Percentiles rank a stretch among this genome's conserved stretches.
Conservation (phyloP, 2,113 vertebrate species). For the Gallinago paraguaiae region DNA sequence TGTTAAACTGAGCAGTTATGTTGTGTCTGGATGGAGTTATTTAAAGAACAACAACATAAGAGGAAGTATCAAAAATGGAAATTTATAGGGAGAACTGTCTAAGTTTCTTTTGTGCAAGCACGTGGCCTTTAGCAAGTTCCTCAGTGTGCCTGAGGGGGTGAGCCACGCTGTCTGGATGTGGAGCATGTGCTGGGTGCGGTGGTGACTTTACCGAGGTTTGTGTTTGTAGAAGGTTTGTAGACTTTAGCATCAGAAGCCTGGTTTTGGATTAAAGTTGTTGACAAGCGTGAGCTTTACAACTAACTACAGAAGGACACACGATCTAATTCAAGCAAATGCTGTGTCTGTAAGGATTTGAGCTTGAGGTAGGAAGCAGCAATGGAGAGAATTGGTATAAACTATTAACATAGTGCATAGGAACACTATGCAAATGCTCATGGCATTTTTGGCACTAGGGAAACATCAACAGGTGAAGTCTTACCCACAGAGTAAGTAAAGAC, state of each 20-base stretch:
- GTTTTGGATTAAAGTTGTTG: neutral
- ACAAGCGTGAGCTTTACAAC: neutral
- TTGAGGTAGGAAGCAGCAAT: neutral
- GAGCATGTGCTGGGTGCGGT: neutral
- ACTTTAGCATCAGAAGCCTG: neutral
- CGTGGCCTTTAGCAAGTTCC: neutral
- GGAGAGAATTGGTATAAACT: neutral
- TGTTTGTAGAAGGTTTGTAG: neutral
- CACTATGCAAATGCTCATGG: neutral
- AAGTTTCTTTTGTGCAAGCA: neutral
- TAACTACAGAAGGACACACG: neutral
- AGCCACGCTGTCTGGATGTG: neutral
- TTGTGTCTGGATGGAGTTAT: neutral
- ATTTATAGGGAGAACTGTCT: neutral
- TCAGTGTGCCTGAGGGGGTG: neutral
- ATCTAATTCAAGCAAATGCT: neutral
- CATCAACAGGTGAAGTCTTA: neutral
- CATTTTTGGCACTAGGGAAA: neutral
- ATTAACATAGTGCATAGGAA: neutral
- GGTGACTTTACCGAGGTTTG: rapidly evolving
- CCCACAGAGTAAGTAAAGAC: neutral
- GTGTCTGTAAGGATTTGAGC: neutral
- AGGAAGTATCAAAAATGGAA: conserved; percentile 44
- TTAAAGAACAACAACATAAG: neutral
- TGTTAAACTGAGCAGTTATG: neutral